Evolutionary conservation across 2,797 vertebrate species (phyloP).

Genomic region (Echeneis naucrates): DNA sequence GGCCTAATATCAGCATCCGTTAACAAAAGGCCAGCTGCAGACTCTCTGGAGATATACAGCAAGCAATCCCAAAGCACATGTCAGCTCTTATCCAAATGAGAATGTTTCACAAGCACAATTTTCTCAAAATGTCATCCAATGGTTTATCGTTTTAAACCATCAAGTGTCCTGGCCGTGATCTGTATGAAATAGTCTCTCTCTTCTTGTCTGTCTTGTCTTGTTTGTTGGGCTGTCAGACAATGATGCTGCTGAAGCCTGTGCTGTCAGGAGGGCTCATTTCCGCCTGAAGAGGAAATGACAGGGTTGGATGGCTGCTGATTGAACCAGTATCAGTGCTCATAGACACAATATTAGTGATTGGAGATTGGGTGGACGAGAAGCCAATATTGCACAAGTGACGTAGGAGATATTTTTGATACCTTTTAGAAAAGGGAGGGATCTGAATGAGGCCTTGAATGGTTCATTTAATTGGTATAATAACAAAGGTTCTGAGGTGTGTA

Average conservation of each 20-base stretch:
- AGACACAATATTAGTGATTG: slow-evolving; percentile 72
- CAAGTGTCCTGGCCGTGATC: slow-evolving; percentile 45
- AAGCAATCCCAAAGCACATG: slow-evolving; percentile 27
- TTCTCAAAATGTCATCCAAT: slow-evolving; percentile 29
- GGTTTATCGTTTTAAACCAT: slow-evolving; percentile 51
- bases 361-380: slow-evolving; percentile 62
- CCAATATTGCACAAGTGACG: slow-evolving; percentile 42
- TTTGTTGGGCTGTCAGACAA: slow-evolving; percentile 63
- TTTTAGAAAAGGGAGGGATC: neutral
- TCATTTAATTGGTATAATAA: slow-evolving; percentile 7
- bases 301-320: slow-evolving; percentile 55
- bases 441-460: neutral
- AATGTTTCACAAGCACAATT: slow-evolving; percentile 32
- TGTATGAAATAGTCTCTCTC: slow-evolving; percentile 48
- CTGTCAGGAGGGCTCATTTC: slow-evolving; percentile 75
- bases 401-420: slow-evolving; percentile 26
- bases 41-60: slow-evolving; percentile 46
- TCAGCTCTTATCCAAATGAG: slow-evolving; percentile 46
- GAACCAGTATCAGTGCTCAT: slow-evolving; percentile 43
- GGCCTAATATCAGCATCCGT: slow-evolving; percentile 21
- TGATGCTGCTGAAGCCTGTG: slow-evolving; percentile 33
- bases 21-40: slow-evolving; percentile 21
- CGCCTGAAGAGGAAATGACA: slow-evolving; percentile 78
- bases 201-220: slow-evolving; percentile 58
- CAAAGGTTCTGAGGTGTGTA: neutral